Percentiles rank a stretch among this genome's conserved stretches.
These are phyloP conservation scores for Galaxias olidus DNA, from an alignment of 2,797 vertebrate genomes.

Conservation along the genomic window DNA sequence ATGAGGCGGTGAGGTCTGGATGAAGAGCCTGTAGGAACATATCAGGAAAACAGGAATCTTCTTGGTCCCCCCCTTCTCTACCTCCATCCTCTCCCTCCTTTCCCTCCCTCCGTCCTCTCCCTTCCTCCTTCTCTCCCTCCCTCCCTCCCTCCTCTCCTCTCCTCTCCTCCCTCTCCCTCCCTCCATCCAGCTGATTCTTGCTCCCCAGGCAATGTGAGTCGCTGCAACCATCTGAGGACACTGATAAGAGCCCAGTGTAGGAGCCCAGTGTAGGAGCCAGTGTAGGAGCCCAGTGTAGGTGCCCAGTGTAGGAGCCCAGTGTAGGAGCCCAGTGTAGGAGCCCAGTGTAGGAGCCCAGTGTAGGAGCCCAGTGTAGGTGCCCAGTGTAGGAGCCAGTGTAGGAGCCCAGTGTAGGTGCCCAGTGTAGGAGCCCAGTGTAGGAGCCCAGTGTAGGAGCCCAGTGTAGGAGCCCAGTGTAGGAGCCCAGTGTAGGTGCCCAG, in stretches of 20 bases:
- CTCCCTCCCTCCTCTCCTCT: background rate
- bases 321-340: conserved; percentile 14
- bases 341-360: conserved; percentile 22
- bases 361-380: conserved; percentile 23
- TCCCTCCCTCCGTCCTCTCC: background rate
- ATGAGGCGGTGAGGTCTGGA: background rate
- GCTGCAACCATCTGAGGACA: conserved; percentile 48
- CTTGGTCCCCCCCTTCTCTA: background rate
- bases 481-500: too few species aligned
- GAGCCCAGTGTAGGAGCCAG: conserved; percentile 8
- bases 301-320: too few species aligned
- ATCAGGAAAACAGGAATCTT: conserved; percentile 29
- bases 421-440: conserved; percentile 17
- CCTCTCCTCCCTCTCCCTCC: conserved; percentile 24
- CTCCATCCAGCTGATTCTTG: conserved; percentile 30
- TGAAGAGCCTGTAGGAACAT: conserved; percentile 23
- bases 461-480: conserved; percentile 16
- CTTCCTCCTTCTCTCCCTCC: background rate
- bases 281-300: conserved; percentile 45
- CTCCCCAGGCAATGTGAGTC: conserved; percentile 51
- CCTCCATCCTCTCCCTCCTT: background rate
- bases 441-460: background rate
- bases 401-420: too few species aligned
- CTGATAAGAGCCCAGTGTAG: conserved; percentile 33
- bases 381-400: too few species aligned